A percentile compares a stretch with the other conserved stretches of the same genome.
phyloP scores from a whole-genome alignment of 2,888 invertebrate genomes.

The Catocala nupta region DNA sequence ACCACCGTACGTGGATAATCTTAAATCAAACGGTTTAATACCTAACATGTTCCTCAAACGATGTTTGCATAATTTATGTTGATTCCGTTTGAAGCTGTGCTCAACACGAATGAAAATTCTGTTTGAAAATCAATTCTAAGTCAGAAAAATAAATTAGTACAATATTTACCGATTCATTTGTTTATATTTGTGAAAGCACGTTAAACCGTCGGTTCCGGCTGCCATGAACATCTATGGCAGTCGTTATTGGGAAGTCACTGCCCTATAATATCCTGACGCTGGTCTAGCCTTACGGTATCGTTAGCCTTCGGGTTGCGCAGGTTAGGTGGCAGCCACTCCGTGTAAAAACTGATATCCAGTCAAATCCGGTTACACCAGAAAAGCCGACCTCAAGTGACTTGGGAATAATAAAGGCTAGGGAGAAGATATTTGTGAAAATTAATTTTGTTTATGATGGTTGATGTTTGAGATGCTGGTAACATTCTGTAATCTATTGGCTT shows the following conservation, averaged over 20 bases:
- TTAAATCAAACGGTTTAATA: background rate
- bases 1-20: background rate
- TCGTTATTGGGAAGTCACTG: too few relatives aligned
- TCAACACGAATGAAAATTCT: slow-evolving; percentile 3
- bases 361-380: too few relatives aligned
- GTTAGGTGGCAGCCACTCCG: too few relatives aligned
- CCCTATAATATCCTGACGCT: too few relatives aligned
- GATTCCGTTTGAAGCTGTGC: background rate
- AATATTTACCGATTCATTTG: background rate
- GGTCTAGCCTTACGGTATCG: too few relatives aligned
- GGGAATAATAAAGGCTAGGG: too few relatives aligned
- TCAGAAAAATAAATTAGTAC: background rate
- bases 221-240: too few relatives aligned
- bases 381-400: too few relatives aligned
- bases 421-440: background rate
- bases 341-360: too few relatives aligned
- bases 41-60: background rate
- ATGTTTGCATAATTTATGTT: slow-evolving; percentile 8
- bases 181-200: background rate
- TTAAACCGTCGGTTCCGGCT: too few relatives aligned
- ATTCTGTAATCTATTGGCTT: too few relatives aligned
- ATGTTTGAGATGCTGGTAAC: background rate
- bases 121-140: background rate
- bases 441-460: background rate
- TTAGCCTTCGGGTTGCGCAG: too few relatives aligned